phyloP scores from a whole-genome alignment of 2,888 invertebrate genomes.

The Pristionchus maxplancki region DNA sequence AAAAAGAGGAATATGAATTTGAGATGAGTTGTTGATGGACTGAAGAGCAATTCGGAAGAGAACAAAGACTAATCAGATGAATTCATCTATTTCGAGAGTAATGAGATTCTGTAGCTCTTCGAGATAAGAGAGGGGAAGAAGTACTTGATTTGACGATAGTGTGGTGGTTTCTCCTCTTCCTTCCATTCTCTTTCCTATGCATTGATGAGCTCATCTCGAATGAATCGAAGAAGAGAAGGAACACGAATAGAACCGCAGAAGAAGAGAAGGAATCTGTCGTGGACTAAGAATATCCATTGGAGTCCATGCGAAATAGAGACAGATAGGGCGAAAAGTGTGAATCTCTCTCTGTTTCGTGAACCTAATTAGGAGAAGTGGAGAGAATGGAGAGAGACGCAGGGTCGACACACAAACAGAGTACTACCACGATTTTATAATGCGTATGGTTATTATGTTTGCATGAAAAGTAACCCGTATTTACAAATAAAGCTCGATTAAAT shows the following conservation, averaged over 20 bases:
- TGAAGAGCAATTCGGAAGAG: neutral
- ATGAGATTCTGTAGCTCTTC: neutral
- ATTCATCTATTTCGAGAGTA: slow-evolving; percentile 9
- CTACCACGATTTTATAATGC: no score
- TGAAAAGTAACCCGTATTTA: neutral
- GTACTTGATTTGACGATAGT: slow-evolving; percentile 41
- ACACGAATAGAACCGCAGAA: slow-evolving; percentile 1
- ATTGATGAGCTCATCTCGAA: slow-evolving; percentile 34
- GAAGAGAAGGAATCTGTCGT: neutral
- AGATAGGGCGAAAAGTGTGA: slow-evolving; percentile 23
- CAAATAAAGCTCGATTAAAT: neutral
- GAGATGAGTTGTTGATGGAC: neutral
- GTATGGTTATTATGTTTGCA: neutral
- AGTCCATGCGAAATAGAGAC: neutral
- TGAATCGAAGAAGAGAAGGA: slow-evolving; percentile 23
- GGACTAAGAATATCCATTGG: neutral
- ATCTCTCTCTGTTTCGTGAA: slow-evolving; percentile 35
- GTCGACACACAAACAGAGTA: no score
- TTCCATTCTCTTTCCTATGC: slow-evolving; percentile 21
- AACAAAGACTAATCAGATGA: slow-evolving; percentile 36
- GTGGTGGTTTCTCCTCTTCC: slow-evolving; percentile 23
- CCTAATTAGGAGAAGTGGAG: slow-evolving; percentile 26
- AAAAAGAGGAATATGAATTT: slow-evolving; percentile 34
- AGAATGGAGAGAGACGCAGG: neutral
- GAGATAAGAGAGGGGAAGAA: neutral